Percentiles rank a stretch among this genome's conserved stretches.
Conservation (phyloP, 1,140 invertebrate genomes). For the Sinonovacula constricta region DNA sequence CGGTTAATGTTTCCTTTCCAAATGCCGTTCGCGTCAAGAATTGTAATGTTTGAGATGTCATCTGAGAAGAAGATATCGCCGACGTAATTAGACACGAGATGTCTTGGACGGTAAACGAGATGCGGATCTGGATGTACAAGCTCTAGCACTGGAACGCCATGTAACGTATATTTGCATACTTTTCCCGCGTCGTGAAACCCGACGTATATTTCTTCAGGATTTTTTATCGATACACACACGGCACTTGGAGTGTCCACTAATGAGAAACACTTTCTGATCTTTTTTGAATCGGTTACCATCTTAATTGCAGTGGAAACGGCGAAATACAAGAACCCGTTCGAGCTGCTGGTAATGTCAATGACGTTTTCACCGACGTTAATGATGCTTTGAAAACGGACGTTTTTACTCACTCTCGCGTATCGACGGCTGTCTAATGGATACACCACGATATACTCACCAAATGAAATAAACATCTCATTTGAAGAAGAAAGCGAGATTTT, state of each 20-base stretch:
- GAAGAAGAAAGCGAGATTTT: slow-evolving; percentile 39
- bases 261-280: slow-evolving; percentile 30
- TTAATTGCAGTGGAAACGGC: slow-evolving; percentile 22
- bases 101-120: slow-evolving; percentile 31
- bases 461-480: slow-evolving; percentile 29
- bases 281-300: background rate
- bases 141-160: slow-evolving; percentile 9
- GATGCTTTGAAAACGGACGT: slow-evolving; percentile 18
- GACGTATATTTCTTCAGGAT: slow-evolving; percentile 1
- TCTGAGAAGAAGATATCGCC: slow-evolving; percentile 39
- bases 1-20: slow-evolving; percentile 25
- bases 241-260: slow-evolving; percentile 19
- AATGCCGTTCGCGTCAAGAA: slow-evolving; percentile 39
- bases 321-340: no score
- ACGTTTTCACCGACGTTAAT: slow-evolving; percentile 23
- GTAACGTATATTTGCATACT: slow-evolving; percentile 17
- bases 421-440: slow-evolving; percentile 33
- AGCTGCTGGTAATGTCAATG: slow-evolving; percentile 38
- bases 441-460: slow-evolving; percentile 36
- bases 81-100: slow-evolving; percentile 17
- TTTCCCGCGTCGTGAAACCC: slow-evolving; percentile 38
- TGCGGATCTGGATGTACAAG: slow-evolving; percentile 31
- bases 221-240: slow-evolving; percentile 11
- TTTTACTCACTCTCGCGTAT: slow-evolving; percentile 9
- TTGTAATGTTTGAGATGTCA: slow-evolving; percentile 42